Evolutionary conservation across 2,113 vertebrate species (phyloP).

Genomic region (Equus quagga): DNA sequence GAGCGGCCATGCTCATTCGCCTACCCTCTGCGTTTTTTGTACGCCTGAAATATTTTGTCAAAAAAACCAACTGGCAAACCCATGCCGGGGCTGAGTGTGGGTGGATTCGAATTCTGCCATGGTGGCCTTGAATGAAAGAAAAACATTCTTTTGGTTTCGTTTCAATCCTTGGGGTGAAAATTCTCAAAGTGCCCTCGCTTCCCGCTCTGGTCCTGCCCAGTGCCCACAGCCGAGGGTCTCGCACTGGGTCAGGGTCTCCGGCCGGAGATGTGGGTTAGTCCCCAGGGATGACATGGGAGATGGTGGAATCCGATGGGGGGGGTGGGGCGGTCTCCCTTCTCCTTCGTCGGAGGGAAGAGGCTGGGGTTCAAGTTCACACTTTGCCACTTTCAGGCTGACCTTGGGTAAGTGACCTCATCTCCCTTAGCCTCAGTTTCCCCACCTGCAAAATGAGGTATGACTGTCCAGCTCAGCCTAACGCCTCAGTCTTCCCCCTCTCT

Average conservation of each 20-base stretch:
- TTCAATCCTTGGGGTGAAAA: not conserved
- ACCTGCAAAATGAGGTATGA: not conserved
- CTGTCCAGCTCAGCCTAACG: not conserved
- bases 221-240: not conserved
- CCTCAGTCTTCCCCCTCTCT: not conserved
- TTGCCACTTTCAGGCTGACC: not conserved
- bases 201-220: not conserved
- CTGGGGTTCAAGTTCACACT: not conserved
- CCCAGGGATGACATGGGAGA: accelerated
- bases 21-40: not conserved
- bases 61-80: not conserved
- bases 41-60: not conserved
- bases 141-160: not conserved
- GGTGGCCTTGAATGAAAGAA: not conserved
- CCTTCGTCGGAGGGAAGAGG: not conserved
- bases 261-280: not conserved
- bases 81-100: not conserved
- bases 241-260: accelerated
- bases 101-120: not conserved
- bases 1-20: not conserved
- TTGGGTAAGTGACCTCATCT: not conserved
- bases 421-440: not conserved
- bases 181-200: not conserved
- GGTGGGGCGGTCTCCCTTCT: not conserved
- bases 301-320: not conserved